Evolutionary conservation across 2,888 invertebrate genomes (phyloP).

Genomic region (Arge pagana): DNA sequence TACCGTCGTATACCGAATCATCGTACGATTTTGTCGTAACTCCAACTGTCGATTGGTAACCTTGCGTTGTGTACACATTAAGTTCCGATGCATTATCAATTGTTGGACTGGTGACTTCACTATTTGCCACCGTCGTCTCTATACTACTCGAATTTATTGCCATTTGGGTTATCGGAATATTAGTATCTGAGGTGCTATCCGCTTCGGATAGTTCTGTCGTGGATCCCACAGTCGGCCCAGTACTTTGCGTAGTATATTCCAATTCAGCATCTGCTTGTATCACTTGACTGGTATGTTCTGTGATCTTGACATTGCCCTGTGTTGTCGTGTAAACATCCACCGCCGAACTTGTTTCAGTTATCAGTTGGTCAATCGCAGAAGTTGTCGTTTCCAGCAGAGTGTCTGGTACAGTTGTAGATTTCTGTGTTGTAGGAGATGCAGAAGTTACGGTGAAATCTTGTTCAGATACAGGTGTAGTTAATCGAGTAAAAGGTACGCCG

Average conservation of each 20-base stretch:
- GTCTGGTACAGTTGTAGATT: background rate
- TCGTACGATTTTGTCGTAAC: too few relatives aligned
- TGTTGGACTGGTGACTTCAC: constrained; percentile 18
- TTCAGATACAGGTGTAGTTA: too few relatives aligned
- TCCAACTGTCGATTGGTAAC: too few relatives aligned
- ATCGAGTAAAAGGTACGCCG: background rate
- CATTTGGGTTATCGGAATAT: background rate
- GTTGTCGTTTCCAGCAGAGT: background rate
- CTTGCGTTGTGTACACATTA: too few relatives aligned
- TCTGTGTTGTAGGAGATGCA: background rate
- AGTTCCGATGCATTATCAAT: background rate
- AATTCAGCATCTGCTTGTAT: constrained; percentile 2
- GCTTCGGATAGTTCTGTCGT: background rate
- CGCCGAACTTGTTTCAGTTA: too few relatives aligned
- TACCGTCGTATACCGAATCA: background rate
- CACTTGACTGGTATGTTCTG: constrained; percentile 4
- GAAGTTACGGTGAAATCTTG: too few relatives aligned
- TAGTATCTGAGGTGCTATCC: background rate
- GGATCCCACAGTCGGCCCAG: background rate
- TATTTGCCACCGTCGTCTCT: constrained; percentile 13
- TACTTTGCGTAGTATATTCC: background rate
- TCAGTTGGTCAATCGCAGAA: too few relatives aligned
- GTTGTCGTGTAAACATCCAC: background rate
- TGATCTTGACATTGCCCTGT: background rate
- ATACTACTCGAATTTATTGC: background rate